Base-by-base conservation (phyloP, 2,888 invertebrate species). In the Netelia inedita region DNA sequence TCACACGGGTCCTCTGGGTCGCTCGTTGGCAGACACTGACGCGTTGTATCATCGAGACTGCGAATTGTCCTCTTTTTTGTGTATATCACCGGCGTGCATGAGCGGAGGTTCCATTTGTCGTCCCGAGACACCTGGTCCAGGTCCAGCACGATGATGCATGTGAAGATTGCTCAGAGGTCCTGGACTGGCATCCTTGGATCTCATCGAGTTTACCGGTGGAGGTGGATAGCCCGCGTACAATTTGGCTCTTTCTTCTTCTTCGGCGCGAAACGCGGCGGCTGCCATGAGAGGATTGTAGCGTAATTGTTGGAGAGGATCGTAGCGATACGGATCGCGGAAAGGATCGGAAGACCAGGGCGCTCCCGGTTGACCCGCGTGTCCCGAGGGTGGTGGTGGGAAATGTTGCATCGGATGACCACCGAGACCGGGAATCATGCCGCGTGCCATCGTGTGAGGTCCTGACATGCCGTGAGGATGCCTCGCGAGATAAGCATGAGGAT, bases 231-330 rank as follows among this genome's bases (percentile, higher is more conserved):
- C 85, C 6, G 87, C 88, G 76, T 87, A 88, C 91, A 97, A 95
- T 94, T 97, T 97, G 59, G 96, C 96, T 83, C 97, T 96, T 93
- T 97, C 96, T 90, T 97, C 94, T 76, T 94, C 97, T 91, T 97
- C 97, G 65, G 96, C 96, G 78, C 97, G 95, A 91, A 96, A 96
- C 1, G 94, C 94, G 21, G 97, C 97, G 14, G 96, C 97, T 89
- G 97, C 97, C 94, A 97, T 96, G 46, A 97, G 94, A 21, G 97
- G 97, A 92, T 97, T 97, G 93, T 97, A 97, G 78, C 97, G 95
- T 93, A 96, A 94, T 69, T 93, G 93, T 79, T 94, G 94, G 87
- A 97, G 95, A 57, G 96, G 96, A 92, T 96, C 96, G 91, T 95
- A 95, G 50, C 95, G 93, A 93, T 96, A 97, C 43, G 95, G 95